Evolutionary conservation across 1,140 invertebrate species (phyloP).

Genomic region (Trichogramma pretiosum): DNA sequence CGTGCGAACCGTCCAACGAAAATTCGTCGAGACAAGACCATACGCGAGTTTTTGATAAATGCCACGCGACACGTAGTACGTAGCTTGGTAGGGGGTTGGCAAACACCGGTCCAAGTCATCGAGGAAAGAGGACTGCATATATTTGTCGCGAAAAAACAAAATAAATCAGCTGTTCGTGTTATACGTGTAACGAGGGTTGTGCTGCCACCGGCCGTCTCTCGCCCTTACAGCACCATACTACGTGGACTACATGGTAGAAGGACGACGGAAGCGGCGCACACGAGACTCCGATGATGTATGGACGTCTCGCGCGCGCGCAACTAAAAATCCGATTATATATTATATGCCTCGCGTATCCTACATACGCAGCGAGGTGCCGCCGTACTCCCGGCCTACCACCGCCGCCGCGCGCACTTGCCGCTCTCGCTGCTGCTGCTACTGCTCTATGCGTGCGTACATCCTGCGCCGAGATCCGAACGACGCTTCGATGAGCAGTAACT

Average conservation of each 20-base stretch:
- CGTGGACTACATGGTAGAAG: too few relatives aligned
- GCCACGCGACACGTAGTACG: too few relatives aligned
- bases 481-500: constrained; percentile 25
- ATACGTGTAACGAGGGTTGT: constrained; percentile 21
- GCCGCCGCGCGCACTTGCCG: background rate
- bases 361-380: constrained; percentile 24
- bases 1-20: too few relatives aligned
- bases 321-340: constrained; percentile 43
- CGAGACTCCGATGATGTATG: constrained; percentile 42
- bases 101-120: too few relatives aligned
- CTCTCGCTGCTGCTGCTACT: background rate
- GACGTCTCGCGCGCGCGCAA: constrained; percentile 34
- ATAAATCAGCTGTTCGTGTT: too few relatives aligned
- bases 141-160: too few relatives aligned
- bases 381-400: background rate
- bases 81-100: too few relatives aligned
- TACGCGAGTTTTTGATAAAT: too few relatives aligned
- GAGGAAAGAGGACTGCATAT: too few relatives aligned
- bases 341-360: too few relatives aligned
- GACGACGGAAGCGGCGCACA: constrained; percentile 34
- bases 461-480: constrained; percentile 11
- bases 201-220: constrained; percentile 19
- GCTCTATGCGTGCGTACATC: background rate
- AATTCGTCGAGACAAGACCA: too few relatives aligned
- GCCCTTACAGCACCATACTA: too few relatives aligned